Conservation (phyloP, 2,113 vertebrate genomes). For the Phylloscopus whistleri region DNA sequence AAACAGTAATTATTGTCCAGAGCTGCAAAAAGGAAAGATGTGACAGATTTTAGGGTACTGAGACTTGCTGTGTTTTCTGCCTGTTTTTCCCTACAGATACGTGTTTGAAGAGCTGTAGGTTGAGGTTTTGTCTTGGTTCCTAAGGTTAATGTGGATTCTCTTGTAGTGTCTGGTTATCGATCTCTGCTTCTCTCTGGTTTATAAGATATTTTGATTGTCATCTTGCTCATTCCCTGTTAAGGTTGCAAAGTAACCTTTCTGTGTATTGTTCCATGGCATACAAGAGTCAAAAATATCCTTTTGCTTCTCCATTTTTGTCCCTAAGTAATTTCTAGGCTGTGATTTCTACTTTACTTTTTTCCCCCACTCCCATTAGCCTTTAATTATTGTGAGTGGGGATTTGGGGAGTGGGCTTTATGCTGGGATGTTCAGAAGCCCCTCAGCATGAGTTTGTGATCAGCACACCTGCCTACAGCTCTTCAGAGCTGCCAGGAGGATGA, state of each 20-base stretch:
- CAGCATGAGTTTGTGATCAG: background rate
- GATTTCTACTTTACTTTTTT: background rate
- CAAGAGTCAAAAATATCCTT: background rate
- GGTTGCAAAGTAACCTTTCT: background rate
- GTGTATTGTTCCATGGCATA: background rate
- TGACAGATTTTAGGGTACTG: background rate
- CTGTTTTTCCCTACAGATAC: background rate
- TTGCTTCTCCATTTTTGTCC: background rate
- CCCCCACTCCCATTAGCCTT: background rate
- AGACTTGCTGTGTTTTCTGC: background rate
- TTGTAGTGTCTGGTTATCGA: background rate
- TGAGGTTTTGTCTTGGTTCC: background rate
- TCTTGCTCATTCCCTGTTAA: background rate
- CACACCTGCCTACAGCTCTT: background rate
- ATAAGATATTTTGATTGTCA: background rate
- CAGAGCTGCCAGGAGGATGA: background rate
- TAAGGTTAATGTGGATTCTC: conserved; percentile 8
- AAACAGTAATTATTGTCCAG: background rate
- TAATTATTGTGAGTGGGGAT: background rate
- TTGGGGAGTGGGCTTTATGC: background rate
- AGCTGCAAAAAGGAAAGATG: background rate
- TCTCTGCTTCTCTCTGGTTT: background rate
- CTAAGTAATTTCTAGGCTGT: background rate
- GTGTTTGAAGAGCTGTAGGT: background rate
- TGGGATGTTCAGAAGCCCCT: background rate